A percentile compares a stretch with the other conserved stretches of the same genome.
Evolutionary conservation across 1,140 invertebrate species (phyloP).

Genomic region (Latrodectus geometricus): DNA sequence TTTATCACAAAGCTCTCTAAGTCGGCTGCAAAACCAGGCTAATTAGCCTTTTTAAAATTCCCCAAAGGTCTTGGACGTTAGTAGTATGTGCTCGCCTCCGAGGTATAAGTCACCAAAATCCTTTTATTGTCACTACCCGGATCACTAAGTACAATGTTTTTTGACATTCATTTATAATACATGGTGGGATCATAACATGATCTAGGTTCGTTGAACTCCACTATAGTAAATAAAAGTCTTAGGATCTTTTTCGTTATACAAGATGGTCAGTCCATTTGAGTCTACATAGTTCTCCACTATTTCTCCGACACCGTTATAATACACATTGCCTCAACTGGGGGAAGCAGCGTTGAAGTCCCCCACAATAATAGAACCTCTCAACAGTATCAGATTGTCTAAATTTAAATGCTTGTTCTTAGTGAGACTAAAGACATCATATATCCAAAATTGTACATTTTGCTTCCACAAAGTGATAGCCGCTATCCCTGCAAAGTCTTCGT

Average conservation of each 20-base stretch:
- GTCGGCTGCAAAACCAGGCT: too few species aligned
- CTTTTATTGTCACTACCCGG: background rate
- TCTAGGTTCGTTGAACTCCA: background rate
- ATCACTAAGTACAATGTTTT: background rate
- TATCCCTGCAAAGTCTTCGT: background rate
- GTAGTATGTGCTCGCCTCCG: too few species aligned
- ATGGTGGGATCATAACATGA: background rate
- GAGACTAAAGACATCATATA: background rate
- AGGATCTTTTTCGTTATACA: background rate
- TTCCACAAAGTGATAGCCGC: background rate
- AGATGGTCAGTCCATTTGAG: background rate
- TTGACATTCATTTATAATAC: background rate
- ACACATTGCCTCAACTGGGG: background rate
- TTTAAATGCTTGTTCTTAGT: background rate
- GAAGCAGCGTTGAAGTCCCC: constrained; percentile 5
- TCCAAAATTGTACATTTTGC: background rate
- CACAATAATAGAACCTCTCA: background rate
- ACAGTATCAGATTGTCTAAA: background rate
- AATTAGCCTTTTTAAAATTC: too few species aligned
- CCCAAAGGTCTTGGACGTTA: too few species aligned
- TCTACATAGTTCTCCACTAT: background rate
- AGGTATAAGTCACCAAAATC: too few species aligned
- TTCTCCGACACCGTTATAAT: background rate
- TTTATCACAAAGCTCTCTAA: too few species aligned
- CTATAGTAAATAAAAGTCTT: background rate